Evolutionary conservation across 2,888 invertebrate species (phyloP).

Genomic region (Polia nebulosa): DNA sequence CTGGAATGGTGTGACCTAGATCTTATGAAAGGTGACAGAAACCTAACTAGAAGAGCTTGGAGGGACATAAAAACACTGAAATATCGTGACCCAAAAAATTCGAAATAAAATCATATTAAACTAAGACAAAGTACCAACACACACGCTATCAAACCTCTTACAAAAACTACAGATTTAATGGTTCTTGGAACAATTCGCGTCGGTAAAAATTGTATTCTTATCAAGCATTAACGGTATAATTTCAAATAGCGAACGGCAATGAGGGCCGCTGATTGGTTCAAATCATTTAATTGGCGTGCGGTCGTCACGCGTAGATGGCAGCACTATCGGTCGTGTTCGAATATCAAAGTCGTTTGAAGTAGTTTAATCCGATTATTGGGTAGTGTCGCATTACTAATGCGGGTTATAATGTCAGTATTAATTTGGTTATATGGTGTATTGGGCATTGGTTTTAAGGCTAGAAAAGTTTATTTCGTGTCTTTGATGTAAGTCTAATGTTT

Average conservation of each 20-base stretch:
- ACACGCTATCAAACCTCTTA: not conserved
- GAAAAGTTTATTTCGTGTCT: too few relatives aligned
- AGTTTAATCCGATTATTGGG: constrained; percentile 43
- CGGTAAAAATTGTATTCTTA: constrained; percentile 59
- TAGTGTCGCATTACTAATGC: constrained; percentile 21
- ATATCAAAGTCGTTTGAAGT: constrained; percentile 32
- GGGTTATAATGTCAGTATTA: constrained; percentile 10
- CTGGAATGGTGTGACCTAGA: too few relatives aligned
- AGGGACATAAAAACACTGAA: too few relatives aligned
- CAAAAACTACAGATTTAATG: constrained; percentile 49
- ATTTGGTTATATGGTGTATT: constrained; percentile 2
- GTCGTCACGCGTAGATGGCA: constrained; percentile 46
- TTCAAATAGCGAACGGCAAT: constrained; percentile 56
- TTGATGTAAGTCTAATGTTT: too few relatives aligned
- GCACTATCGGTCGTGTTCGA: constrained; percentile 44
- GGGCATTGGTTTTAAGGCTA: not conserved
- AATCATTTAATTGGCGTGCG: constrained; percentile 62
- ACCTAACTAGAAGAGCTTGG: too few relatives aligned
- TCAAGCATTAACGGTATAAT: constrained; percentile 58
- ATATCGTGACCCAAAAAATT: not conserved
- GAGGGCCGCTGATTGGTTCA: constrained; percentile 59
- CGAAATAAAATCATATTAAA: not conserved
- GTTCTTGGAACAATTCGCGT: constrained; percentile 50
- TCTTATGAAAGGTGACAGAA: too few relatives aligned
- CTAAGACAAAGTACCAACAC: not conserved